A percentile compares a stretch with the other conserved stretches of the same genome.
phyloP scores from a whole-genome alignment of 2,888 invertebrate genomes.

The Caenorhabditis zanzibari region DNA sequence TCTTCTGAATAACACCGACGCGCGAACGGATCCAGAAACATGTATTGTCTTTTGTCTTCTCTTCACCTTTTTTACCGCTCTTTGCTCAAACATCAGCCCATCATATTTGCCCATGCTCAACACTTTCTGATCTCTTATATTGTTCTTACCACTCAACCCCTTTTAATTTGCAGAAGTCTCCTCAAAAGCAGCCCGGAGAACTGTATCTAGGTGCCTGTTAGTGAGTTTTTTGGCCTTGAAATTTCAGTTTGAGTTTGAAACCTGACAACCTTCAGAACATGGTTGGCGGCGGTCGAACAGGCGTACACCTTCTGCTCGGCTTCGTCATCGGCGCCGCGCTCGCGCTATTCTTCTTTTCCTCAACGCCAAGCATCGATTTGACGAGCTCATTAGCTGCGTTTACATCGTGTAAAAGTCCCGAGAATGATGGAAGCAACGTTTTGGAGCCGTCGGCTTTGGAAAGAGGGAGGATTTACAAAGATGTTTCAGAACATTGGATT shows the following conservation, averaged over 20 bases:
- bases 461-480: constrained; percentile 52
- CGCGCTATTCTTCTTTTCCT: constrained; percentile 64
- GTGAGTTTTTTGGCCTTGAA: constrained; percentile 2
- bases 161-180: constrained; percentile 23
- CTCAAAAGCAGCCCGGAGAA: background rate
- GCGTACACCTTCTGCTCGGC: constrained; percentile 74
- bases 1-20: constrained; percentile 24
- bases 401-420: constrained; percentile 47
- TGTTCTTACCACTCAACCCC: constrained; percentile 13
- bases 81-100: constrained; percentile 48
- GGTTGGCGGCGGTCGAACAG: constrained; percentile 77
- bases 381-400: constrained; percentile 59
- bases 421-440: constrained; percentile 14
- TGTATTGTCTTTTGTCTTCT: constrained; percentile 10
- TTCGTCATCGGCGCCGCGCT: constrained; percentile 69
- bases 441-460: constrained; percentile 49
- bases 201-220: constrained; percentile 30
- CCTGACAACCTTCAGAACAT: constrained; percentile 36
- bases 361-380: constrained; percentile 44
- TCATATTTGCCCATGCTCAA: constrained; percentile 47
- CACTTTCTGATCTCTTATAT: constrained; percentile 42
- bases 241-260: background rate
- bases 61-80: constrained; percentile 1
- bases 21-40: constrained; percentile 11
- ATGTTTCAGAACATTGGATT: constrained; percentile 66